A percentile compares a stretch with the other conserved stretches of the same genome.
phyloP scores from a whole-genome alignment of 2,797 vertebrate species.

The Atherinosoma microstoma region DNA sequence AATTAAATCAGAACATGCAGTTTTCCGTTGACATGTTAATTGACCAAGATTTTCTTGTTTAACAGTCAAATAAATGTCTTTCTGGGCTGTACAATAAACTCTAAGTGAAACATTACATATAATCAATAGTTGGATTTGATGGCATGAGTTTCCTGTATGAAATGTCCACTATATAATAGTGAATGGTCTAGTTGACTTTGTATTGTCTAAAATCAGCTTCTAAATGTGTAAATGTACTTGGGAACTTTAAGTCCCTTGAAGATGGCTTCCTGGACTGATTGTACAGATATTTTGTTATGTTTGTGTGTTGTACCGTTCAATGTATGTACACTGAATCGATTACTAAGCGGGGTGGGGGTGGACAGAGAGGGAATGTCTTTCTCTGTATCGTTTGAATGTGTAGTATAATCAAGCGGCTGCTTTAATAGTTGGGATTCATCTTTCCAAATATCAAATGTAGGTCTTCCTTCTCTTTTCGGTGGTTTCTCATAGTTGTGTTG shows the following conservation, averaged over 20 bases:
- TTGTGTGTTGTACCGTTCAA: slow-evolving; percentile 75
- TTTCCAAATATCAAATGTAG: slow-evolving; percentile 68
- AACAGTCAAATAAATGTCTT: slow-evolving; percentile 26
- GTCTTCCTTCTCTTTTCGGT: slow-evolving; percentile 75
- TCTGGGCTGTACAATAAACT: slow-evolving; percentile 51
- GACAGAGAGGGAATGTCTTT: slow-evolving; percentile 64
- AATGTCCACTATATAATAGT: slow-evolving; percentile 66
- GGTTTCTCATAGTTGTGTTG: slow-evolving; percentile 67
- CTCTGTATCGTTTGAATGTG: slow-evolving; percentile 75
- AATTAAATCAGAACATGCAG: slow-evolving; percentile 25
- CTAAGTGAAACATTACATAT: slow-evolving; percentile 47
- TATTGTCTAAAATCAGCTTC: slow-evolving; percentile 70
- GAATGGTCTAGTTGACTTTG: slow-evolving; percentile 67
- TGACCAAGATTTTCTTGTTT: slow-evolving; percentile 23
- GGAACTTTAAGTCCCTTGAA: slow-evolving; percentile 56
- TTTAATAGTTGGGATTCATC: slow-evolving; percentile 64
- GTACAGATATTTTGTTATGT: slow-evolving; percentile 68
- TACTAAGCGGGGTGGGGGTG: slow-evolving; percentile 51
- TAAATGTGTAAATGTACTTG: slow-evolving; percentile 69
- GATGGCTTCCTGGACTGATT: slow-evolving; percentile 70
- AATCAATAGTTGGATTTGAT: slow-evolving; percentile 60
- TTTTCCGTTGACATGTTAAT: slow-evolving; percentile 37
- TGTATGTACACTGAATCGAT: slow-evolving; percentile 47
- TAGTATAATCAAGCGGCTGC: slow-evolving; percentile 57
- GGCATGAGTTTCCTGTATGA: slow-evolving; percentile 71